A percentile compares a stretch with the other conserved stretches of the same genome.
Evolutionary conservation across 2,888 invertebrate species (phyloP).

Genomic region (Stictocephala bisonia): DNA sequence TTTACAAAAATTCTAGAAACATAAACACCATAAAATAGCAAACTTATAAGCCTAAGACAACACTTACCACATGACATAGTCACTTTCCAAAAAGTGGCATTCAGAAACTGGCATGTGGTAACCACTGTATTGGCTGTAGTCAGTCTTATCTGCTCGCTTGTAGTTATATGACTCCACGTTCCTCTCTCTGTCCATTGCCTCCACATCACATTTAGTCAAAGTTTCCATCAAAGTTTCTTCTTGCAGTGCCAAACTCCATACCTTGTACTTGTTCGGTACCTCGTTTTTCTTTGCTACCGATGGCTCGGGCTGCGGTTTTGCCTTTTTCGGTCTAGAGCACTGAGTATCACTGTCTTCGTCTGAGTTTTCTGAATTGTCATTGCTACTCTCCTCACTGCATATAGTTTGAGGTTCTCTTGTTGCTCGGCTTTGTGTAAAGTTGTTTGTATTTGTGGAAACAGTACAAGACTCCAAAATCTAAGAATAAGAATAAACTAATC

Average conservation of each 20-base stretch:
- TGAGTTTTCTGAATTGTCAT: slow-evolving; percentile 66
- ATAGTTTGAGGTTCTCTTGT: slow-evolving; percentile 55
- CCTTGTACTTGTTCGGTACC: slow-evolving; percentile 77
- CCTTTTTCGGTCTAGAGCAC: slow-evolving; percentile 63
- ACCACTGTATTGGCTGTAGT: slow-evolving; percentile 7
- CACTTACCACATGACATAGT: slow-evolving; percentile 1
- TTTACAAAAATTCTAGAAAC: too few relatives aligned
- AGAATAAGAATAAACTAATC: background rate
- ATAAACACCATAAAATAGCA: background rate
- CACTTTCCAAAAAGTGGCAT: background rate
- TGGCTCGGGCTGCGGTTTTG: slow-evolving; percentile 48
- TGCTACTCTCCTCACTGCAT: slow-evolving; percentile 66
- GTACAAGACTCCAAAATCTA: background rate
- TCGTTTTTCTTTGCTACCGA: slow-evolving; percentile 61
- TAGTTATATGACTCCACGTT: slow-evolving; percentile 76
- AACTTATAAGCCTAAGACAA: background rate
- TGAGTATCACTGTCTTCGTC: slow-evolving; percentile 58
- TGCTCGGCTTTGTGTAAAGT: background rate
- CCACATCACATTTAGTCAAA: slow-evolving; percentile 81
- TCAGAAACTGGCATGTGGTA: background rate
- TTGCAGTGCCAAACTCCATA: slow-evolving; percentile 79
- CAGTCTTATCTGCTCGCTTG: slow-evolving; percentile 51
- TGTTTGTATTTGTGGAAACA: background rate
- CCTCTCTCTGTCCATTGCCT: slow-evolving; percentile 71
- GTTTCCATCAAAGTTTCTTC: slow-evolving; percentile 84